Percentiles rank a stretch among this genome's conserved stretches.
Conservation (phyloP, 2,888 invertebrate species). For the Chrysomela aeneicollis region DNA sequence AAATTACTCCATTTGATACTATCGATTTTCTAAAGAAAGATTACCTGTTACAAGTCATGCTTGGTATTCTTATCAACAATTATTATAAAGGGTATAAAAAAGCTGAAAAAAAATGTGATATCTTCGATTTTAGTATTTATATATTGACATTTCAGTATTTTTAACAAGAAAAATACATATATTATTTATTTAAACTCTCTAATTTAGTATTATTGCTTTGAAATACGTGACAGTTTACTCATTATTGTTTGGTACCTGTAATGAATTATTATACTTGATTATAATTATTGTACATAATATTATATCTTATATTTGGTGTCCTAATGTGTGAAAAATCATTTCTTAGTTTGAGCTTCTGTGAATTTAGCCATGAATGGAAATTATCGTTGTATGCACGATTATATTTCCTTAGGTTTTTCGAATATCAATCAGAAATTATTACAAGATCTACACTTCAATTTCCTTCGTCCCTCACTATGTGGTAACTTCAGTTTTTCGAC, state of each 20-base stretch:
- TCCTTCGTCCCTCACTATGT: no score
- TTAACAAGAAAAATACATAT: not conserved
- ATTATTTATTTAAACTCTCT: not conserved
- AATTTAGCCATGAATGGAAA: no score
- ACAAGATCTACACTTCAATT: no score
- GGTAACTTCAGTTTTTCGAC: not conserved
- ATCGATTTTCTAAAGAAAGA: no score
- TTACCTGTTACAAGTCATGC: not conserved
- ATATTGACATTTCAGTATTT: not conserved
- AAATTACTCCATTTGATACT: no score
- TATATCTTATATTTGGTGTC: not conserved
- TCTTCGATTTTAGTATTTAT: not conserved
- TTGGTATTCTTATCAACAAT: not conserved
- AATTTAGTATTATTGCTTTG: not conserved
- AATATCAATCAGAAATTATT: no score
- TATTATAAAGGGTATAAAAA: not conserved
- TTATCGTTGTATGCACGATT: no score
- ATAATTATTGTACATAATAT: constrained; percentile 6
- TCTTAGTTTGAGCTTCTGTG: not conserved
- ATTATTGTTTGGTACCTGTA: not conserved
- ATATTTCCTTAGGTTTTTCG: no score
- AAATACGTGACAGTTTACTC: not conserved
- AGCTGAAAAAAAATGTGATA: not conserved
- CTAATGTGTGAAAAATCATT: not conserved
- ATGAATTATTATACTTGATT: not conserved